phyloP scores from a whole-genome alignment of 1,140 invertebrate genomes.

The Heliconius eleuchia region DNA sequence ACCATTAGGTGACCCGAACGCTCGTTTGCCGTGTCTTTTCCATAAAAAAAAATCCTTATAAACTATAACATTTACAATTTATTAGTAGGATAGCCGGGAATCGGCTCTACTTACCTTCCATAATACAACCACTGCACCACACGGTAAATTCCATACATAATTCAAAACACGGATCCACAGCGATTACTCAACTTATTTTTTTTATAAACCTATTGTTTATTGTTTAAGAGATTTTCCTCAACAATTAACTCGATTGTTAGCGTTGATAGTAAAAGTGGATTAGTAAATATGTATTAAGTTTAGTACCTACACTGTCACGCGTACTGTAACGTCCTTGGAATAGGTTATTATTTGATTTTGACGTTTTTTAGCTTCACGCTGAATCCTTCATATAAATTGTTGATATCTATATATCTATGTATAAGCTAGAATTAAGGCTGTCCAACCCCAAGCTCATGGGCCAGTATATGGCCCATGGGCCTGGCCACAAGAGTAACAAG shows the following conservation, averaged over 20 bases:
- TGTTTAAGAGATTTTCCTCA: constrained; percentile 12
- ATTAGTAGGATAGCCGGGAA: too few species aligned
- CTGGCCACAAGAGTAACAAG: too few species aligned
- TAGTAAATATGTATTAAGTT: neutral
- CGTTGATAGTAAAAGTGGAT: constrained; percentile 9
- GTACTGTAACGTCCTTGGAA: neutral
- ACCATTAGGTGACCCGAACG: too few species aligned
- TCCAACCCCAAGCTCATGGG: too few species aligned
- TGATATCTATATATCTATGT: too few species aligned
- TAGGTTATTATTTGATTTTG: neutral
- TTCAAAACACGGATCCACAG: constrained; percentile 6
- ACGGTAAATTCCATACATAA: neutral
- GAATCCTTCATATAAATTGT: too few species aligned
- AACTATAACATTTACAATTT: too few species aligned
- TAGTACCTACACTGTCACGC: neutral
- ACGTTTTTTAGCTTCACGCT: too few species aligned
- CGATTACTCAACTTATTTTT: constrained; percentile 4
- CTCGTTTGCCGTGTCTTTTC: too few species aligned
- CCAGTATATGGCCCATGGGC: too few species aligned
- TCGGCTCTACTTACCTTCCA: neutral
- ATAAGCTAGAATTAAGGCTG: too few species aligned
- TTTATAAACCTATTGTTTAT: neutral
- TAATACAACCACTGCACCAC: neutral
- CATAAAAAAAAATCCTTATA: too few species aligned
- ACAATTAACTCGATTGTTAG: constrained; percentile 12